phyloP scores from a whole-genome alignment of 2,113 vertebrate species.

The Xenus cinereus region DNA sequence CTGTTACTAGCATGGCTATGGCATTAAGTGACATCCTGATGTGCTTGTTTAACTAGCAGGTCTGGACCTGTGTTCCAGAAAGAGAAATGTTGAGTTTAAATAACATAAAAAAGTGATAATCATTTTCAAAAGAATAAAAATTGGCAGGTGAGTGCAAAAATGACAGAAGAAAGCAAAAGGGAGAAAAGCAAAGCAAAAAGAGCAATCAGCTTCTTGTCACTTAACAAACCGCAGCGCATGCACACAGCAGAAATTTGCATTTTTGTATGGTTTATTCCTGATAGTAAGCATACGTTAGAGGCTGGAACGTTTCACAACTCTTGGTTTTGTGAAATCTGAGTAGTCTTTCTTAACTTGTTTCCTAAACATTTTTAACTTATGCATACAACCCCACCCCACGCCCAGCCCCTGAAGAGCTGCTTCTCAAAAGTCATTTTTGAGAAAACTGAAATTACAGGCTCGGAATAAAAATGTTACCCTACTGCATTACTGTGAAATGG shows the following conservation, averaged over 20 bases:
- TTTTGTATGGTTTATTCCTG: not conserved
- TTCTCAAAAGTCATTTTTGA: not conserved
- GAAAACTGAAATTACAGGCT: not conserved
- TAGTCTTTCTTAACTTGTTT: not conserved
- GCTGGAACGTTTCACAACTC: not conserved
- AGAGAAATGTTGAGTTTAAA: not conserved
- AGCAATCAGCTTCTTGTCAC: not conserved
- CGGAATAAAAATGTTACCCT: not conserved
- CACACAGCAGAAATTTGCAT: not conserved
- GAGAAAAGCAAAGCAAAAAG: not conserved
- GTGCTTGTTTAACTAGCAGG: not conserved
- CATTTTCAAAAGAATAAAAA: not conserved
- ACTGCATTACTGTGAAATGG: not conserved
- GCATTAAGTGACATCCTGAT: not conserved
- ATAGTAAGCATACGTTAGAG: not conserved
- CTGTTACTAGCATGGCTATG: rapidly evolving
- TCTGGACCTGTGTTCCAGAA: not conserved
- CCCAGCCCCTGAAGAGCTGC: rapidly evolving
- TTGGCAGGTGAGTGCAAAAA: not conserved
- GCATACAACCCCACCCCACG: rapidly evolving
- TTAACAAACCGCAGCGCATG: not conserved
- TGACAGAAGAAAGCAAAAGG: not conserved
- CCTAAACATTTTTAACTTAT: not conserved
- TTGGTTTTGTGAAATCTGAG: not conserved
- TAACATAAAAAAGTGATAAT: not conserved